Evolutionary conservation across 1,140 invertebrate species (phyloP).

Genomic region (Riptortus pedestris): DNA sequence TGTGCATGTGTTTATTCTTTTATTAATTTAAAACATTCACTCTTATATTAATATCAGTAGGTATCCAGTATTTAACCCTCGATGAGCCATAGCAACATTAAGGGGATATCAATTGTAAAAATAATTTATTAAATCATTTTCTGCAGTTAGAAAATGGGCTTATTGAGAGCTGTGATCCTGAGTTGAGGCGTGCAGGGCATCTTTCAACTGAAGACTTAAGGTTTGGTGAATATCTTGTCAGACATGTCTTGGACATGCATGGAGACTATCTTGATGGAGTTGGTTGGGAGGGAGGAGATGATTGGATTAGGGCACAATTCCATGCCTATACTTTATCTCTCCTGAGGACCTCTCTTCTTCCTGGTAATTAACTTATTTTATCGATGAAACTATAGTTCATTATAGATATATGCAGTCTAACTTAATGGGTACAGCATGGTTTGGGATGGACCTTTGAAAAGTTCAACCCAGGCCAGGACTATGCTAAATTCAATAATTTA

Average conservation of each 20-base stretch:
- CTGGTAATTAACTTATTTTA: conserved; percentile 43
- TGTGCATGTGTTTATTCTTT: background rate
- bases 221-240: conserved; percentile 38
- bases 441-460: no score
- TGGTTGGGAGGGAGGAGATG: conserved; percentile 83
- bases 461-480: no score
- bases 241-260: conserved; percentile 13
- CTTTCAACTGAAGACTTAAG: conserved; percentile 90
- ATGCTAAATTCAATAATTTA: no score
- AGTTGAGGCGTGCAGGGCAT: conserved; percentile 69
- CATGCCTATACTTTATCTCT: conserved; percentile 81
- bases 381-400: no score
- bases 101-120: no score
- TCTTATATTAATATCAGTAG: background rate
- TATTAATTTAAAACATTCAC: background rate
- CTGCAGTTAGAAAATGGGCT: conserved; percentile 57
- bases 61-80: no score
- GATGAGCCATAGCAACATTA: no score
- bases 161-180: conserved; percentile 78
- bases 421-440: no score
- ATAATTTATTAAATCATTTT: background rate
- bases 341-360: conserved; percentile 65
- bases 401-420: no score
- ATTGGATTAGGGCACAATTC: conserved; percentile 94
- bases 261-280: conserved; percentile 64